phyloP scores from a whole-genome alignment of 1,140 invertebrate species.

The Zaprionus lachaisei region DNA sequence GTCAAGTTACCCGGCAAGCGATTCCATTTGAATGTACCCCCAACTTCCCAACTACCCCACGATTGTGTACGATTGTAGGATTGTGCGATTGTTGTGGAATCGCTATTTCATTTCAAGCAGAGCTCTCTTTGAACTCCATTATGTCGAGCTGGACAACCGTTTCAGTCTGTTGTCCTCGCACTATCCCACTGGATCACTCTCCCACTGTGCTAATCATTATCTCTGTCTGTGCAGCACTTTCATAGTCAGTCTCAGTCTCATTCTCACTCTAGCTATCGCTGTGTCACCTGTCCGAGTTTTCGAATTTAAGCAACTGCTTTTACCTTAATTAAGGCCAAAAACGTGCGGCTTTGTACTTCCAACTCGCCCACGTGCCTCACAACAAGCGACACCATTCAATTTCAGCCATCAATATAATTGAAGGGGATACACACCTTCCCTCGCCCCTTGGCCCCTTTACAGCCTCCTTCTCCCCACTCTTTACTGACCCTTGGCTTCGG shows the following conservation, averaged over 20 bases:
- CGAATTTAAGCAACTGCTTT: conserved; percentile 44
- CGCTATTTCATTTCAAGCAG: conserved; percentile 34
- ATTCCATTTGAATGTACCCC: conserved; percentile 34
- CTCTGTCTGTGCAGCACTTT: neutral
- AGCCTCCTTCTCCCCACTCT: neutral
- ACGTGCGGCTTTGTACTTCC: conserved; percentile 7
- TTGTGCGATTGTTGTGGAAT: conserved; percentile 48
- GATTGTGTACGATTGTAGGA: conserved; percentile 10
- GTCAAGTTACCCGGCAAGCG: conserved; percentile 24
- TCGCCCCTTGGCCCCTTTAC: neutral
- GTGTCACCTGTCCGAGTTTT: neutral
- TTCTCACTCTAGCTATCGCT: neutral
- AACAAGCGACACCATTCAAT: conserved; percentile 47
- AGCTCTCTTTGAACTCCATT: conserved; percentile 35
- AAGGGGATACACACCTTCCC: conserved; percentile 7
- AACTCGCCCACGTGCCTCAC: conserved; percentile 27
- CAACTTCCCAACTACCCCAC: conserved; percentile 13
- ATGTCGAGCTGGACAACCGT: conserved; percentile 8
- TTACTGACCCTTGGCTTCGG: neutral
- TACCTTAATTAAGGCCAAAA: conserved; percentile 64
- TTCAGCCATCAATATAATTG: conserved; percentile 66
- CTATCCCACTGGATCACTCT: neutral
- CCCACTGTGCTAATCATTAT: conserved; percentile 42
- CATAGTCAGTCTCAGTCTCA: neutral
- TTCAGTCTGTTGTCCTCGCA: neutral